Percentiles rank a stretch among this genome's conserved stretches.
These are phyloP conservation scores for Cyclopterus lumpus DNA, from an alignment of 2,797 vertebrate species.

Conservation along the genomic window DNA sequence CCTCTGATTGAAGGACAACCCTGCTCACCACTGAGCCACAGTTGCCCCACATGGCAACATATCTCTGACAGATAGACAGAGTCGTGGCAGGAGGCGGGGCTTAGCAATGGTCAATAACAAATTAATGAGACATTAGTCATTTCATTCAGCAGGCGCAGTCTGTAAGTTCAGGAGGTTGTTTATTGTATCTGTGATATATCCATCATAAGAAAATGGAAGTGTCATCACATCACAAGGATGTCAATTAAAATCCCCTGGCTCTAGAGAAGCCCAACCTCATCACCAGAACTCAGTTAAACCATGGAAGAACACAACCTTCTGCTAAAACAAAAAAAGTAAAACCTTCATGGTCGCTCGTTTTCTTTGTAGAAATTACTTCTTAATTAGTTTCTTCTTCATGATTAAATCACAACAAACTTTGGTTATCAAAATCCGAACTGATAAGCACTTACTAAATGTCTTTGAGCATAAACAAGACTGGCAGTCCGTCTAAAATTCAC, in stretches of 20 bases:
- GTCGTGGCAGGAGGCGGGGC: too few relatives aligned
- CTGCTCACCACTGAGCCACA: too few relatives aligned
- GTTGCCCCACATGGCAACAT: too few relatives aligned
- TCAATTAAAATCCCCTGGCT: neutral
- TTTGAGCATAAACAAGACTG: conserved; percentile 10
- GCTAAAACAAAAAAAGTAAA: neutral
- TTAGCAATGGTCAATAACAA: neutral
- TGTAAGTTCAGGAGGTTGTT: neutral
- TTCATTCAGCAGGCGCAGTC: neutral
- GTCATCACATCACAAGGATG: neutral
- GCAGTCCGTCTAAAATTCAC: conserved; percentile 48
- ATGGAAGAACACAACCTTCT: neutral
- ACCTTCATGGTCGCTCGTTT: neutral
- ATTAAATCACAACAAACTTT: conserved; percentile 1
- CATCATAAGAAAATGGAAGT: neutral
- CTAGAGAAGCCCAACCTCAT: neutral
- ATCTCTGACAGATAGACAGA: too few relatives aligned
- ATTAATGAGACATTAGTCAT: neutral
- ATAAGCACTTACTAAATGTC: conserved; percentile 25
- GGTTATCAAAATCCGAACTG: conserved; percentile 11
- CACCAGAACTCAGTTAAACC: neutral
- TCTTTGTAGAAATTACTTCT: neutral
- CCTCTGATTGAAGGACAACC: too few relatives aligned
- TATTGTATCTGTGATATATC: too few relatives aligned
- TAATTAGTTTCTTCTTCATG: neutral